Evolutionary conservation across 2,797 vertebrate genomes (phyloP).

Genomic region (Pangasius larnaudii): DNA sequence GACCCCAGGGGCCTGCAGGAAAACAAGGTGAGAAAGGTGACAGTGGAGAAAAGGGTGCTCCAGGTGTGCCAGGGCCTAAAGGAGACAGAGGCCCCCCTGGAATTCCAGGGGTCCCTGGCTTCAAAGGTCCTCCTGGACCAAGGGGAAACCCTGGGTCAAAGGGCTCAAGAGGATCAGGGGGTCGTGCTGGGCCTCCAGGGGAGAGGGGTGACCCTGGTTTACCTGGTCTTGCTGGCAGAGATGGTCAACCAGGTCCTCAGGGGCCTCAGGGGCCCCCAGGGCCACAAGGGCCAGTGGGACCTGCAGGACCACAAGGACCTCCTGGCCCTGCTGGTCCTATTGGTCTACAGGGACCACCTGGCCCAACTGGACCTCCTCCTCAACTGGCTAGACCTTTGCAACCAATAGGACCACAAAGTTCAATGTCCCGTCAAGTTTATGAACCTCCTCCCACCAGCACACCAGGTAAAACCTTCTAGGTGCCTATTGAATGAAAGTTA

Average conservation of each 20-base stretch:
- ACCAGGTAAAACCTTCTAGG: conserved; percentile 64
- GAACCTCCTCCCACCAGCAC: conserved; percentile 56
- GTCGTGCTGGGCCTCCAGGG: conserved; percentile 86
- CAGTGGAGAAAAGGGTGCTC: conserved; percentile 89
- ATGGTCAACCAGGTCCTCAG: conserved; percentile 82
- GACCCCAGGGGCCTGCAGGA: conserved; percentile 86
- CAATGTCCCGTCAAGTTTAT: conserved; percentile 77
- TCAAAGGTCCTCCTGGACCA: conserved; percentile 84
- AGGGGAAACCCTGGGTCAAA: conserved; percentile 87
- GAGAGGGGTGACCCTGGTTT: conserved; percentile 87
- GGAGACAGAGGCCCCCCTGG: conserved; percentile 89
- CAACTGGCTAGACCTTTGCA: conserved; percentile 29
- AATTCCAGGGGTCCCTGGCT: conserved; percentile 80
- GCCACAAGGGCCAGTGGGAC: conserved; percentile 82
- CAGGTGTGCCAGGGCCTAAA: conserved; percentile 81
- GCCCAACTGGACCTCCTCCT: conserved; percentile 71
- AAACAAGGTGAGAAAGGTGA: conserved; percentile 88
- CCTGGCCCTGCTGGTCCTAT: conserved; percentile 85
- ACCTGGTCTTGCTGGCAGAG: conserved; percentile 83
- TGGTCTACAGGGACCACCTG: conserved; percentile 85
- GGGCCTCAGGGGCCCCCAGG: conserved; percentile 87
- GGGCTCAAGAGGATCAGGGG: conserved; percentile 90
- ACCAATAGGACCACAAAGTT: conserved; percentile 65
- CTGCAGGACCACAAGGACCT: conserved; percentile 83
- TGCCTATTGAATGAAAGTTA: neutral